phyloP scores from a whole-genome alignment of 64 coral and sea anemone species.

The Stichodactyla helianthus region DNA sequence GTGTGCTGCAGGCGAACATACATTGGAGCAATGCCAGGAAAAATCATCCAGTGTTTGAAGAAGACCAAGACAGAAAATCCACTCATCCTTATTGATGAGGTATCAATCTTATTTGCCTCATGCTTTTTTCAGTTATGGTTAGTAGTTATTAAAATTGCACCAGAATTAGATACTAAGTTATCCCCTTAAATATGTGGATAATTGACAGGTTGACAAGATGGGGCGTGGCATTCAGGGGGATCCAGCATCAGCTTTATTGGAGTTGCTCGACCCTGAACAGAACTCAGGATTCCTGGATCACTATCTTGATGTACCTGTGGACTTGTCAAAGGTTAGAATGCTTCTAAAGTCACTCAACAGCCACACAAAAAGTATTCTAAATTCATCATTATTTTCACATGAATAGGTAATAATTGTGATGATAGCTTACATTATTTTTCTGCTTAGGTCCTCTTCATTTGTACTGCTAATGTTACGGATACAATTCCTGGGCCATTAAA shows the following conservation, averaged over 20 bases:
- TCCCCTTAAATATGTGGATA: neutral
- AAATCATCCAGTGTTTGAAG: conserved; percentile 94
- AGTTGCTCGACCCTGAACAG: conserved; percentile 94
- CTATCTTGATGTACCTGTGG: conserved; percentile 95
- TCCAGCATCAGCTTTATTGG: conserved; percentile 85
- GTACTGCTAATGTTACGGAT: conserved; percentile 91
- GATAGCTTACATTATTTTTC: neutral
- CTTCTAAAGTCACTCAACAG: no score
- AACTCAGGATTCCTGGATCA: conserved; percentile 96
- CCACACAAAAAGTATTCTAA: no score
- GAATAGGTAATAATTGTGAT: no score
- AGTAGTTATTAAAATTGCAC: neutral
- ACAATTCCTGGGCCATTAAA: conserved; percentile 91
- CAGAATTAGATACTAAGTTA: no score
- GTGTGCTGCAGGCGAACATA: conserved; percentile 74
- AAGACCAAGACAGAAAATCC: conserved; percentile 98
- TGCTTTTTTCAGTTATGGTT: neutral
- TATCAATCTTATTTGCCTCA: conserved; percentile 8
- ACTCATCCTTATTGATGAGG: conserved; percentile 98
- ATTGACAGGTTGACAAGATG: conserved; percentile 88
- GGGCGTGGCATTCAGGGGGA: conserved; percentile 96
- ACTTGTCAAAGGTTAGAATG: conserved; percentile 79
- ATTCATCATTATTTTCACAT: no score
- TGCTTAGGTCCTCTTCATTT: conserved; percentile 90
- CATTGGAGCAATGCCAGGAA: conserved; percentile 97